A percentile compares a stretch with the other conserved stretches of the same genome.
Conservation (phyloP, 2,888 invertebrate species). For the Noctua comes region DNA sequence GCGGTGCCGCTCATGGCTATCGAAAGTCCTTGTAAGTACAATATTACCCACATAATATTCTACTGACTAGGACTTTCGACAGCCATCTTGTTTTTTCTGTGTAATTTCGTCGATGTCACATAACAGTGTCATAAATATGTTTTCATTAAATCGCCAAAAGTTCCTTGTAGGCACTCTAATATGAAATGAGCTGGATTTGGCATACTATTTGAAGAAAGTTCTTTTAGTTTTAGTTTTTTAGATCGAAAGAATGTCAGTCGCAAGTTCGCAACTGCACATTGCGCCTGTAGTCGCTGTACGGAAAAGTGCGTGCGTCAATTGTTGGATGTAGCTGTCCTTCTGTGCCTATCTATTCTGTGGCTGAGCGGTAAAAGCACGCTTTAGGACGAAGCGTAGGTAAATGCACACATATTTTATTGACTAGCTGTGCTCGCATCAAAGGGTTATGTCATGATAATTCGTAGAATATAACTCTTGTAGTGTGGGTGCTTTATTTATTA, state of each 20-base stretch:
- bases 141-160: not conserved
- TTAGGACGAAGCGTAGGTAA: constrained; percentile 39
- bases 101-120: not conserved
- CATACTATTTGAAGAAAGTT: not conserved
- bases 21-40: too few species aligned
- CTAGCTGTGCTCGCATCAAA: constrained; percentile 35
- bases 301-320: not conserved
- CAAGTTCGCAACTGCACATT: not conserved
- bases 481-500: constrained; percentile 28
- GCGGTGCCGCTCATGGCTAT: too few species aligned
- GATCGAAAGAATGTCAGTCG: not conserved
- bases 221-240: not conserved
- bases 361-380: constrained; percentile 21
- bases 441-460: constrained; percentile 51
- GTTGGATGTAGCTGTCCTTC: not conserved
- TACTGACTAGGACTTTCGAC: not conserved
- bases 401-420: constrained; percentile 55
- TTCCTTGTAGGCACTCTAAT: not conserved
- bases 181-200: not conserved
- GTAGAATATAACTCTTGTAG: constrained; percentile 31
- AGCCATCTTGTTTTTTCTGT: not conserved
- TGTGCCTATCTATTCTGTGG: not conserved
- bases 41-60: not conserved
- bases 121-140: not conserved
- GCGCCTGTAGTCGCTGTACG: not conserved